Conservation (phyloP, 2,797 vertebrate species). For the Xenentodon cancila region DNA sequence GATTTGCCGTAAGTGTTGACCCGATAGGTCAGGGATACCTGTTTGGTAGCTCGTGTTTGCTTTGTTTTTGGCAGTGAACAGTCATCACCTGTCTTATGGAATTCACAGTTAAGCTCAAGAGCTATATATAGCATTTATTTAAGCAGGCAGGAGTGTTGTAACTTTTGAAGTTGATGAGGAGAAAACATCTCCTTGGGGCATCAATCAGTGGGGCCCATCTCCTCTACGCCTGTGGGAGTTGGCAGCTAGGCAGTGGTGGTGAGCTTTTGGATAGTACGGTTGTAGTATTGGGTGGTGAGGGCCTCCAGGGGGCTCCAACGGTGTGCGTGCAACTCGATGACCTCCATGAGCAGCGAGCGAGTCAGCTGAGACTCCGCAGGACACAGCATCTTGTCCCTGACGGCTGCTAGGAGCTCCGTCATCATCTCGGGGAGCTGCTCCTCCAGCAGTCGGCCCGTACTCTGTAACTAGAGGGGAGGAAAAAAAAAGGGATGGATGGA, state of each 20-base stretch:
- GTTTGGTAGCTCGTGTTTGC: neutral
- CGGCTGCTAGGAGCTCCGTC: conserved; percentile 91
- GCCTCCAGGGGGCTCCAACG: conserved; percentile 95
- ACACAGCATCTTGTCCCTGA: conserved; percentile 97
- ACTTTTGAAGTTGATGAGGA: conserved; percentile 5
- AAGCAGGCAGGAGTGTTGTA: conserved; percentile 10
- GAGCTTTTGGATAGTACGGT: conserved; percentile 98
- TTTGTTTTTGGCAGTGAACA: conserved; percentile 29
- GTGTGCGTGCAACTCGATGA: conserved; percentile 97
- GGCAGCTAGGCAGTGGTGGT: conserved; percentile 80
- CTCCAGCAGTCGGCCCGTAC: conserved; percentile 92
- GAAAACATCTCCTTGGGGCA: neutral
- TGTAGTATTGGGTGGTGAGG: conserved; percentile 97
- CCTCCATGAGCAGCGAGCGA: conserved; percentile 96
- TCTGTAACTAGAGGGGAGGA: conserved; percentile 87
- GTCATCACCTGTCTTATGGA: conserved; percentile 3
- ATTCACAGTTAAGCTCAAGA: conserved; percentile 20
- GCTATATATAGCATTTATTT: conserved; percentile 8
- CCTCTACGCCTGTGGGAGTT: conserved; percentile 27
- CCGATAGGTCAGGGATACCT: neutral
- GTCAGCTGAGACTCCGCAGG: conserved; percentile 95
- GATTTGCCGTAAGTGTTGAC: conserved; percentile 15
- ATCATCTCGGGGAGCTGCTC: conserved; percentile 99
- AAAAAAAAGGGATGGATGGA: neutral
- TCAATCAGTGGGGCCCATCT: conserved; percentile 19